Evolutionary conservation across 1,140 invertebrate species (phyloP).

Genomic region (Rhopalosiphum maidis): DNA sequence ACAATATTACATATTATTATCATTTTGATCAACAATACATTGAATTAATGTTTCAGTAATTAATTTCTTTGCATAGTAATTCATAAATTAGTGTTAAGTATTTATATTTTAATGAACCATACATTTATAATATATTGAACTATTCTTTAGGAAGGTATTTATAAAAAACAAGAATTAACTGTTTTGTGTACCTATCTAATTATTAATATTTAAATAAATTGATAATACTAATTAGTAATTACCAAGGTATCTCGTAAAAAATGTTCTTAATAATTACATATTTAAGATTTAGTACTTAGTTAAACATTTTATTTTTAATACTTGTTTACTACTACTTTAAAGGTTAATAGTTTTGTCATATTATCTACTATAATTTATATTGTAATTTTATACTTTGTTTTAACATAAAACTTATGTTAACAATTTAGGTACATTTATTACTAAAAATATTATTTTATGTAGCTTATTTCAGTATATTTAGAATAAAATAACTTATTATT

Average conservation of each 20-base stretch:
- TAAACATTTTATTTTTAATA: not conserved
- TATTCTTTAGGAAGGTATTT: not conserved
- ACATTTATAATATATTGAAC: not conserved
- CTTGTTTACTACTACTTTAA: not conserved
- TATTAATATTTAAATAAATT: not conserved
- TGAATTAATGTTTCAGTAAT: not conserved
- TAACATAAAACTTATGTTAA: not conserved
- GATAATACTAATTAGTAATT: constrained; percentile 15
- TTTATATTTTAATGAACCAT: not conserved
- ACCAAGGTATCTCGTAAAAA: not conserved
- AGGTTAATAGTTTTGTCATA: not conserved
- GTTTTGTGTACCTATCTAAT: not conserved
- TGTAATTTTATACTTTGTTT: not conserved
- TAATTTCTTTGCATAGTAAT: not conserved
- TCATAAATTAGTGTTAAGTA: not conserved
- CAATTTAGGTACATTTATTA: not conserved
- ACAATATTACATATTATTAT: not conserved
- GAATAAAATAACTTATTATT: not conserved
- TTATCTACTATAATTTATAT: not conserved
- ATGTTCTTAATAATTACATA: not conserved
- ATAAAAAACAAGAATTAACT: not conserved
- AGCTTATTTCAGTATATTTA: not conserved
- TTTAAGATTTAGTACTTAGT: not conserved
- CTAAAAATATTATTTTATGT: not conserved
- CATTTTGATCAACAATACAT: not conserved